Percentiles rank a stretch among this genome's conserved stretches.
Conservation (phyloP, 2,113 vertebrate species). For the Regulus satrapa region DNA sequence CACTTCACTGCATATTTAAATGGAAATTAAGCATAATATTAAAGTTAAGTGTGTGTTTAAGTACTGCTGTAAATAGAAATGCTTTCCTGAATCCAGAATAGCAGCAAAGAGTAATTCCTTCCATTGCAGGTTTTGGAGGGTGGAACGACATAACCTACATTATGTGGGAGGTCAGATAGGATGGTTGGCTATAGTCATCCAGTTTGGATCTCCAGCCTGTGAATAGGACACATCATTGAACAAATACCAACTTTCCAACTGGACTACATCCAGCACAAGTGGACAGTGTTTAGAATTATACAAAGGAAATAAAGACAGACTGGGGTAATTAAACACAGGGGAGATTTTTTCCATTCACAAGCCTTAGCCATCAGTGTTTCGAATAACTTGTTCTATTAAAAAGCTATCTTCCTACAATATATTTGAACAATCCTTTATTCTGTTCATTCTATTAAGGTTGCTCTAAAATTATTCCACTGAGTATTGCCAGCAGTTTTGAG, state of each 20-base stretch:
- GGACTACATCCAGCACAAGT: background rate
- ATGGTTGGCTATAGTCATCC: background rate
- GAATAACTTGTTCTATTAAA: slow-evolving; percentile 50
- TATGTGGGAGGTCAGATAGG: background rate
- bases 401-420: slow-evolving; percentile 42
- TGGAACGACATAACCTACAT: background rate
- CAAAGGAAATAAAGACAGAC: slow-evolving; percentile 25
- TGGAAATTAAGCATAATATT: slow-evolving; percentile 18
- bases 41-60: slow-evolving; percentile 32
- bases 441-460: slow-evolving; percentile 56
- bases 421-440: slow-evolving; percentile 56
- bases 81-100: background rate
- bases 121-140: background rate
- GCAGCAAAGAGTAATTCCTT: background rate
- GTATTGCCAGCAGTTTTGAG: slow-evolving; percentile 56
- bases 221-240: background rate
- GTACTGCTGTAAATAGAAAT: slow-evolving; percentile 33
- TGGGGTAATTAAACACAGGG: slow-evolving; percentile 42
- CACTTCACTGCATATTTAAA: background rate
- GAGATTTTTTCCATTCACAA: slow-evolving; percentile 40
- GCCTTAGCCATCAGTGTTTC: background rate
- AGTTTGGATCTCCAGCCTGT: background rate
- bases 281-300: background rate
- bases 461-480: slow-evolving; percentile 45
- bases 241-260: slow-evolving; percentile 17